These are phyloP conservation scores for Spinus olivaceus DNA, from an alignment of 2,797 vertebrate species.

Conservation along the genomic window DNA sequence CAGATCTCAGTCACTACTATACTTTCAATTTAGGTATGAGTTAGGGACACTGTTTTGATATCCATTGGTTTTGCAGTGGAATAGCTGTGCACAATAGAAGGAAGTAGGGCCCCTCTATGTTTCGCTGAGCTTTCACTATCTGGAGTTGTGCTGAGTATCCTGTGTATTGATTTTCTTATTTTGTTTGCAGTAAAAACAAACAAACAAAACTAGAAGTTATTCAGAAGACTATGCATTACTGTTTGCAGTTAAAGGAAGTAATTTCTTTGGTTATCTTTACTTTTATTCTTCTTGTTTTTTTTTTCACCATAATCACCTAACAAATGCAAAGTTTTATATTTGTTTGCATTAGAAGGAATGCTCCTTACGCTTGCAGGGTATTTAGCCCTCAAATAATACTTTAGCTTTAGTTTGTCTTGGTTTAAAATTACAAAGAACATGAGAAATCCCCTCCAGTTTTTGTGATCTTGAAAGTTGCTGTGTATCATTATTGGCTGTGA, in stretches of 20 bases:
- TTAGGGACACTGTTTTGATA: background rate
- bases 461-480: background rate
- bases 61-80: background rate
- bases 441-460: background rate
- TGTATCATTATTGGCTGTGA: background rate
- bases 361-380: background rate
- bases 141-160: background rate
- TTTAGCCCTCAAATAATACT: background rate
- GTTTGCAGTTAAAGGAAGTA: background rate
- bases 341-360: background rate
- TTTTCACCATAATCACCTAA: background rate
- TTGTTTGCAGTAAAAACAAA: background rate
- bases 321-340: background rate
- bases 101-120: background rate
- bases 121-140: background rate
- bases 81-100: background rate
- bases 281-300: rapidly evolving
- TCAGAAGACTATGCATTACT: background rate
- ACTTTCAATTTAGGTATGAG: background rate
- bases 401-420: background rate
- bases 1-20: background rate
- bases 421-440: background rate
- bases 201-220: background rate
- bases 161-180: background rate
- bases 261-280: background rate